Evolutionary conservation across 1,140 invertebrate genomes (phyloP).

Genomic region (Reticulitermes speratus): DNA sequence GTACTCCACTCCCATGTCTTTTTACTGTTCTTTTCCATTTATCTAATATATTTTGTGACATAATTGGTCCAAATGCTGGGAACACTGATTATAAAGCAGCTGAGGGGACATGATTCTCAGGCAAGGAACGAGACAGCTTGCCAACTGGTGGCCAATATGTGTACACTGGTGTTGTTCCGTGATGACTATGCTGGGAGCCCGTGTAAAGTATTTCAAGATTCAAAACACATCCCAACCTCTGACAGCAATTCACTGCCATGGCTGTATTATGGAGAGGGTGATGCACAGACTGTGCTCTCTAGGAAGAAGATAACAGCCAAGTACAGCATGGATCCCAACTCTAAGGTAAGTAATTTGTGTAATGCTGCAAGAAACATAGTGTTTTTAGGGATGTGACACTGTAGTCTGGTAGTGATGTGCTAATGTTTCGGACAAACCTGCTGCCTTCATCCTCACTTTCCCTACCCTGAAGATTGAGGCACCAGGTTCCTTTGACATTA

Average conservation of each 20-base stretch:
- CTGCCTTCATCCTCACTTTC: too few relatives aligned
- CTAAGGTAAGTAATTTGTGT: slow-evolving; percentile 41
- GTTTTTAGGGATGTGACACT: too few relatives aligned
- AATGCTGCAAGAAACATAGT: too few relatives aligned
- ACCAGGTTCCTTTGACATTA: too few relatives aligned
- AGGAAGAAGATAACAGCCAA: slow-evolving; percentile 52
- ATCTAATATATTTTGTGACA: too few relatives aligned
- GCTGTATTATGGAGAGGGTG: slow-evolving; percentile 57
- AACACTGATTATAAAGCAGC: too few relatives aligned
- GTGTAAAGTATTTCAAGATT: slow-evolving; percentile 51
- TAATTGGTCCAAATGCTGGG: too few relatives aligned
- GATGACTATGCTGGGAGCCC: slow-evolving; percentile 48
- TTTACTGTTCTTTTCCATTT: too few relatives aligned
- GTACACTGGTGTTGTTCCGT: slow-evolving; percentile 58
- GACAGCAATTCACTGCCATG: slow-evolving; percentile 47
- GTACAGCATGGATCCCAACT: slow-evolving; percentile 53
- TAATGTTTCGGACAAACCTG: too few relatives aligned
- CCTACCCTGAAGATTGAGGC: too few relatives aligned
- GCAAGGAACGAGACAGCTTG: slow-evolving; percentile 58
- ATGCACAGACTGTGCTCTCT: slow-evolving; percentile 50
- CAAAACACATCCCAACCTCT: slow-evolving; percentile 45
- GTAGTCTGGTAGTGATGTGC: too few relatives aligned
- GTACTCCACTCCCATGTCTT: too few relatives aligned
- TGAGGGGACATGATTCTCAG: slow-evolving; percentile 42
- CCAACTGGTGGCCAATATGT: slow-evolving; percentile 69